A percentile compares a stretch with the other conserved stretches of the same genome.
phyloP scores from a whole-genome alignment of 2,113 vertebrate species.

The Gavia stellata region DNA sequence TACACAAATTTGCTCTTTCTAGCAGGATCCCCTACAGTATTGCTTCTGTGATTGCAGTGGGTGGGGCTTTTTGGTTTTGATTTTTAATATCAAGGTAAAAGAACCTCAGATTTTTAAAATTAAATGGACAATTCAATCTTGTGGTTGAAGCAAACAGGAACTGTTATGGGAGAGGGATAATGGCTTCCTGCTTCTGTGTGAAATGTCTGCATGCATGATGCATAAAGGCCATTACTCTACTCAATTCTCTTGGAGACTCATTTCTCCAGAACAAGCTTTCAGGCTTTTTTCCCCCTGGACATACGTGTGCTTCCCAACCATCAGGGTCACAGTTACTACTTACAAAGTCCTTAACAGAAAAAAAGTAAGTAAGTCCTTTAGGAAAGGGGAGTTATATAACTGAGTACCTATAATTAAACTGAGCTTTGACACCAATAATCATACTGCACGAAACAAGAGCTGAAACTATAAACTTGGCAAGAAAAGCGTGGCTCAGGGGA shows the following conservation, averaged over 20 bases:
- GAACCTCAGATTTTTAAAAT: not conserved
- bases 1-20: not conserved
- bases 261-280: not conserved
- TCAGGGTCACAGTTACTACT: not conserved
- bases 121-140: constrained; percentile 1
- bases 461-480: not conserved
- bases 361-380: not conserved
- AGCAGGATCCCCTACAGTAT: not conserved
- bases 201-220: not conserved
- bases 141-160: not conserved
- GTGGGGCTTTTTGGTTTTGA: not conserved
- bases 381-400: not conserved
- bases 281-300: not conserved
- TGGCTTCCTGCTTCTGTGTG: not conserved
- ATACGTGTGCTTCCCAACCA: not conserved
- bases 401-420: not conserved
- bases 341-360: not conserved
- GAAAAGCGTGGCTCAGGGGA: not conserved
- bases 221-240: not conserved
- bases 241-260: not conserved
- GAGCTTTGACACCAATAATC: not conserved
- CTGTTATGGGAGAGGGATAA: not conserved
- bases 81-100: not conserved
- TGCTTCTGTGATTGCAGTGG: not conserved
- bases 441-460: not conserved